These are phyloP conservation scores for Phthorimaea operculella DNA, from an alignment of 1,140 invertebrate species.

Conservation along the genomic window DNA sequence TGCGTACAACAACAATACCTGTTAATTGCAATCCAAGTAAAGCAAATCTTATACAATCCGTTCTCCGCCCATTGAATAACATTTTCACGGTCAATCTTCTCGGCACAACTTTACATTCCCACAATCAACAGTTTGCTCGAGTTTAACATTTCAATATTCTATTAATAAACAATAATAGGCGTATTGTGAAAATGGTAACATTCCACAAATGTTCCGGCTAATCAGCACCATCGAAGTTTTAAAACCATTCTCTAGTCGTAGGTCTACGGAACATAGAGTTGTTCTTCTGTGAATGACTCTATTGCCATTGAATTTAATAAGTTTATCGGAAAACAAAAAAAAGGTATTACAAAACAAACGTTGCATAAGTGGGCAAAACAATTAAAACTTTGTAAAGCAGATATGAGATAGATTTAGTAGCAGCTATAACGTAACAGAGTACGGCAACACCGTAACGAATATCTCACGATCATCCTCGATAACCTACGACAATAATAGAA, in stretches of 20 bases:
- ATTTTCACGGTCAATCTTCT: not conserved
- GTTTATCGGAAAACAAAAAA: no score
- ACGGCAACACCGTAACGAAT: not conserved
- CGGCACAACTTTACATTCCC: not conserved
- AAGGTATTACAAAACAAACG: no score
- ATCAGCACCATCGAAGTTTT: not conserved
- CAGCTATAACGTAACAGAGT: not conserved
- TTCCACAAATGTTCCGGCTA: not conserved
- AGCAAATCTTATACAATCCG: not conserved
- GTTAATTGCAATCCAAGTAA: not conserved
- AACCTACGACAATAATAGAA: slow-evolving; percentile 34
- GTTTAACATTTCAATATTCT: not conserved
- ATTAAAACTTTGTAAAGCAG: no score
- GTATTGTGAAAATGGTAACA: not conserved
- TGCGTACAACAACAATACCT: not conserved
- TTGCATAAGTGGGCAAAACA: no score
- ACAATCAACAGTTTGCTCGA: not conserved
- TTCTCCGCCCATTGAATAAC: not conserved
- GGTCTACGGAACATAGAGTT: no score
- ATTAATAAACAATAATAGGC: not conserved
- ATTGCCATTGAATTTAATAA: no score
- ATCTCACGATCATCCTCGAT: slow-evolving; percentile 25
- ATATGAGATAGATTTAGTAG: no score
- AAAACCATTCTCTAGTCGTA: not conserved
- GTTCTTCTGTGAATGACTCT: no score